Conservation (phyloP, 2,113 vertebrate species). For the Clarias macrocephalus region DNA sequence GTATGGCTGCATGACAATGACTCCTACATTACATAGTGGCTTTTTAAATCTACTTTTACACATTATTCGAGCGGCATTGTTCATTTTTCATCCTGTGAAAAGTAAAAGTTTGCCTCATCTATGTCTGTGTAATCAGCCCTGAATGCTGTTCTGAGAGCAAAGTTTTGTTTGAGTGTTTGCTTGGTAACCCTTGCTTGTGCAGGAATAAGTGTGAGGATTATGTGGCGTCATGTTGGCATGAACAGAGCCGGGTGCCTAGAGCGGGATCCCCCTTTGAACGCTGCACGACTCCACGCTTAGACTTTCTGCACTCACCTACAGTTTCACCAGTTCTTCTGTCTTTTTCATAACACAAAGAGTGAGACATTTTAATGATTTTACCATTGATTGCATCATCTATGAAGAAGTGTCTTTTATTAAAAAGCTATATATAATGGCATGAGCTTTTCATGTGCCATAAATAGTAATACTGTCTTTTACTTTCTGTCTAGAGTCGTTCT, state of each 20-base stretch:
- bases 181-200: constrained; percentile 63
- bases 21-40: background rate
- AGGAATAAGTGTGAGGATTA: constrained; percentile 61
- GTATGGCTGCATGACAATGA: background rate
- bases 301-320: constrained; percentile 23
- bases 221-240: constrained; percentile 69
- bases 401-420: background rate
- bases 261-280: constrained; percentile 71
- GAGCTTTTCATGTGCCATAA: background rate
- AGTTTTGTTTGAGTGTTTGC: constrained; percentile 57
- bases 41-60: background rate
- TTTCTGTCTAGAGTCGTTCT: constrained; percentile 26
- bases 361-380: background rate
- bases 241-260: constrained; percentile 62
- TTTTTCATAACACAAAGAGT: background rate
- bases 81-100: background rate
- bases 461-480: background rate
- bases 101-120: background rate
- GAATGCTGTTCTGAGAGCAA: background rate
- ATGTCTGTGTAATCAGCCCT: background rate
- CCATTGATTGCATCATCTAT: background rate
- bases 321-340: background rate
- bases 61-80: background rate
- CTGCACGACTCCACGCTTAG: constrained; percentile 46
- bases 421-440: background rate